Percentiles rank a stretch among this genome's conserved stretches.
Conservation (phyloP, 2,797 vertebrate genomes). For the Limnodromus scolopaceus region DNA sequence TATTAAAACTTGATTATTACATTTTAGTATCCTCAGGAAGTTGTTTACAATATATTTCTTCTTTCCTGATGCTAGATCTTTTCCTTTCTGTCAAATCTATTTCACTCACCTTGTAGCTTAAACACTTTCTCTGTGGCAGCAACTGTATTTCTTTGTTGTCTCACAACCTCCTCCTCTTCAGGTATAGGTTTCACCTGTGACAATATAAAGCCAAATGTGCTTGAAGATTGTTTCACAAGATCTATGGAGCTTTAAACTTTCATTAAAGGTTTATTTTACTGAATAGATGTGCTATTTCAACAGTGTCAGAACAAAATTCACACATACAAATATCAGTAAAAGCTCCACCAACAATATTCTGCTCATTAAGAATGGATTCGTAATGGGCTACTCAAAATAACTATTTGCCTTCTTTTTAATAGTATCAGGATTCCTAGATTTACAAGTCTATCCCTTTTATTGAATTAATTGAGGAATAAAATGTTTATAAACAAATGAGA, state of each 20-base stretch:
- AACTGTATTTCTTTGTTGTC: background rate
- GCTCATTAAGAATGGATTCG: background rate
- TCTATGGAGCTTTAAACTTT: background rate
- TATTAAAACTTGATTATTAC: background rate
- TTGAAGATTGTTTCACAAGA: background rate
- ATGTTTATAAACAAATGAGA: background rate
- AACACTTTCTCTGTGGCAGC: background rate
- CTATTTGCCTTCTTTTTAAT: background rate
- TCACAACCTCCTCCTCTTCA: background rate
- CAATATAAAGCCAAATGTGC: background rate
- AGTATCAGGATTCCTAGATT: background rate
- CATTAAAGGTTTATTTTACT: background rate
- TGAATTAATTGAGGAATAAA: background rate
- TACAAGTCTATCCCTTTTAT: background rate
- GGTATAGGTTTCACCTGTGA: background rate
- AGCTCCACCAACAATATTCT: background rate
- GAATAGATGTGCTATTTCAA: background rate
- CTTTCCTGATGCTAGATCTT: background rate
- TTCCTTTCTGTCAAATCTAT: slow-evolving; percentile 1
- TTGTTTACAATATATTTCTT: background rate
- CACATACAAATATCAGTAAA: background rate
- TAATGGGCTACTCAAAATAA: background rate
- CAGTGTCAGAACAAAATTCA: background rate
- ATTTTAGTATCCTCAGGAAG: background rate
- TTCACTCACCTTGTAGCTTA: background rate